Base-by-base conservation (phyloP, 2,888 invertebrate species). In the Eilema depressum region DNA sequence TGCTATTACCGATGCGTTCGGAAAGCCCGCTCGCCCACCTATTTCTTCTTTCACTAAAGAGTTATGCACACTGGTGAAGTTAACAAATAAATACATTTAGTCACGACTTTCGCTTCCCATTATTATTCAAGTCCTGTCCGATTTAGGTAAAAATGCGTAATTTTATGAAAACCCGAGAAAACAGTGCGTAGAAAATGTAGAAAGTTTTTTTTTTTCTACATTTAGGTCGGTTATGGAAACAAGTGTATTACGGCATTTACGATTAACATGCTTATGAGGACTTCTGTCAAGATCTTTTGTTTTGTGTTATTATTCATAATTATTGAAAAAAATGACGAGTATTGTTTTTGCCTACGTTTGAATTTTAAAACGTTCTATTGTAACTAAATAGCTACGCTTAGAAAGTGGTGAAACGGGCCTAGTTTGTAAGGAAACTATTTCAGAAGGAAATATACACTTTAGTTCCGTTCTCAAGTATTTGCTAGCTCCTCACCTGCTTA, bases 1-100 rank as follows among this genome's bases (percentile, higher is more conserved):
- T 82, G 28, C 33, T 56, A 23, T 56, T 30, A 23, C 69, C 68
- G 78, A 76, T 77, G 41, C 76, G 81, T 73, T 74, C 71, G 70
- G 78, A 77, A 79, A 79, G 82, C 81, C 80, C 82, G 74, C 68
- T 79, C 77, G 73, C 70, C 81, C 87, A 26, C 59, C 56, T 63
- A 89, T 92, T 91, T 92, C 92, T 92, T 93, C 93, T 93, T 93
- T 93, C 93, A 88, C 91, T 79, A 76, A 82, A 80, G 75, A 69
- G 71, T 70, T 62, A 66, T 81, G 66, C 82, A 85, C 79, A 85
- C 77, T 81, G 71, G 70, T 64, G 74, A 76, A 57, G 60, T 61
- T 66, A 41, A 20, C 63, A 72, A 75, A 73, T 68, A 72, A 68
- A 76, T 73, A 60, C 63, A 73, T 53, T 56, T 41, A 14, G 72